phyloP scores from a whole-genome alignment of 2,113 vertebrate species.

The Rhipidura dahli region DNA sequence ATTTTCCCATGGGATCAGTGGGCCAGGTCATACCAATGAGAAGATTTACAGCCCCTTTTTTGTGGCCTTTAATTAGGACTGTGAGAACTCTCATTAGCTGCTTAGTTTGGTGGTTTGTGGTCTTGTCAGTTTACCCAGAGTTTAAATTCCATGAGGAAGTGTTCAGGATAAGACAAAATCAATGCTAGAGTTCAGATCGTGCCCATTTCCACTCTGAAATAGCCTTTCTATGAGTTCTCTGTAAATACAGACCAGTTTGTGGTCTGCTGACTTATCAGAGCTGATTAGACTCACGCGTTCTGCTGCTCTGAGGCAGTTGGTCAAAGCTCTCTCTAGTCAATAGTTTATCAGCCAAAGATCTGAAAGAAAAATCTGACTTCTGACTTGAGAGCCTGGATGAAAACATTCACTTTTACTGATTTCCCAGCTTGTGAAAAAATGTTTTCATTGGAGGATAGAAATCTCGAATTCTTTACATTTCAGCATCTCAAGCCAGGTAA shows the following conservation, averaged over 20 bases:
- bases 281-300: not conserved
- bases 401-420: not conserved
- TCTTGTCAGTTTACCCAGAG: not conserved
- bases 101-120: not conserved
- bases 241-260: not conserved
- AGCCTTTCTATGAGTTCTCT: not conserved
- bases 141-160: not conserved
- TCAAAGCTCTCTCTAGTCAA: not conserved
- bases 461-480: not conserved
- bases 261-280: not conserved
- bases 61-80: slow-evolving; percentile 44
- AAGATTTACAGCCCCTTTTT: not conserved
- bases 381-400: not conserved
- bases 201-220: not conserved
- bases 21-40: not conserved
- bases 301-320: not conserved
- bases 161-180: not conserved
- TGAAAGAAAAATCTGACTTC: not conserved
- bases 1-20: not conserved
- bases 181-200: not conserved
- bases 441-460: not conserved
- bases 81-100: not conserved
- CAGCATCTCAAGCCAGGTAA: not conserved
- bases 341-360: not conserved
- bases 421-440: not conserved